Conservation (phyloP, 1,140 invertebrate species). For the Eulimnadia texana region DNA sequence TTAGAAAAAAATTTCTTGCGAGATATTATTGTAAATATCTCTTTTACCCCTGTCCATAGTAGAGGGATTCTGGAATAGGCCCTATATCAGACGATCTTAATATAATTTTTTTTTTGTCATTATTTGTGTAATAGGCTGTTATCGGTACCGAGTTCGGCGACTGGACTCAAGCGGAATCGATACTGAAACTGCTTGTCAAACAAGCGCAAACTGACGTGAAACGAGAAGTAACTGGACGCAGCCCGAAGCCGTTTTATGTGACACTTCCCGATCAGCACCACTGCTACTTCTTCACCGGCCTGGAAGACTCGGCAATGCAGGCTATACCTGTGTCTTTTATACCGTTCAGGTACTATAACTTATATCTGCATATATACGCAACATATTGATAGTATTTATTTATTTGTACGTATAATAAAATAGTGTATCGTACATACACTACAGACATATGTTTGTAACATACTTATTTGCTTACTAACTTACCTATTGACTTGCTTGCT, state of each 20-base stretch:
- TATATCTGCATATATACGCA: background rate
- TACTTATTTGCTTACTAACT: too few relatives aligned
- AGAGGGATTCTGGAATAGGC: too few relatives aligned
- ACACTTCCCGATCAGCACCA: constrained; percentile 82
- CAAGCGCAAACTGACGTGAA: too few relatives aligned
- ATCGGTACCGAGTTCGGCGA: constrained; percentile 2
- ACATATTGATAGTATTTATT: too few relatives aligned
- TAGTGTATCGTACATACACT: too few relatives aligned
- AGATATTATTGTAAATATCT: too few relatives aligned
- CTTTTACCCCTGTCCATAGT: too few relatives aligned
- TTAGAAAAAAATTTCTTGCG: too few relatives aligned
- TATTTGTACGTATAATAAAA: too few relatives aligned
- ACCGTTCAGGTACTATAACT: constrained; percentile 44
- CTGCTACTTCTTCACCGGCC: constrained; percentile 81
- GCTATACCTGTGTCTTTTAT: constrained; percentile 67
- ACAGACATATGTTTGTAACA: too few relatives aligned
- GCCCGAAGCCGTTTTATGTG: constrained; percentile 30
- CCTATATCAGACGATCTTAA: too few relatives aligned
- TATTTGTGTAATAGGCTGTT: background rate
- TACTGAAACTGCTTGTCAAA: background rate
- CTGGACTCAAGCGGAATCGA: constrained; percentile 5
- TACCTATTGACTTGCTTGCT: too few relatives aligned
- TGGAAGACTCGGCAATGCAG: constrained; percentile 45
- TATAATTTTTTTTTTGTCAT: background rate
- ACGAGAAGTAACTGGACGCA: background rate